Evolutionary conservation across 2,797 vertebrate species (phyloP).

Genomic region (Poecilia wingei): DNA sequence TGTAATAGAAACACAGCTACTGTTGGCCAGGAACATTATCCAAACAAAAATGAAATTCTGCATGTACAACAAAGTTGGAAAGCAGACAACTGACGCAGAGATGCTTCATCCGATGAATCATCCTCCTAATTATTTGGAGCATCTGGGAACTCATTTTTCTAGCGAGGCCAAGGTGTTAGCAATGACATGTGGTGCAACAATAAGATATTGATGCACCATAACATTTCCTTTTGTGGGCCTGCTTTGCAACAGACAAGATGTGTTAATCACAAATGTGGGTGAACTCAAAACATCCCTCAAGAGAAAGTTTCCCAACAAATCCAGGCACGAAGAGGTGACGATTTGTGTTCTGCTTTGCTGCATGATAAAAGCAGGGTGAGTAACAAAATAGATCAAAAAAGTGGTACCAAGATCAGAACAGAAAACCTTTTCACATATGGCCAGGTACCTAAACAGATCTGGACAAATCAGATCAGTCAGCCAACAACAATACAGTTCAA

Average conservation of each 20-base stretch:
- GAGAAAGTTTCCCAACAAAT: not conserved
- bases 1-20: no score
- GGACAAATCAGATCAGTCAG: no score
- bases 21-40: not conserved
- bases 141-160: not conserved
- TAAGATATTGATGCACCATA: not conserved
- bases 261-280: not conserved
- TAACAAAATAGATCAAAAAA: not conserved
- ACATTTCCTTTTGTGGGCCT: no score
- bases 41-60: not conserved
- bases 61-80: not conserved
- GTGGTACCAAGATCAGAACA: not conserved
- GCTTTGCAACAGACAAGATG: not conserved
- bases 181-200: not conserved
- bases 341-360: not conserved
- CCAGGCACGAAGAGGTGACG: not conserved
- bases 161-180: not conserved
- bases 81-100: not conserved
- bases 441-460: not conserved
- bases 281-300: not conserved
- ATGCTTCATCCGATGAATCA: not conserved
- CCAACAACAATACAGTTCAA: no score
- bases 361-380: not conserved
- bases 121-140: not conserved
- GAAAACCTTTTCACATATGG: not conserved